Evolutionary conservation across 2,113 vertebrate genomes (phyloP), one percentile per base, ranked within the genome.

Genomic region (Colistium nudipinnis): DNA sequence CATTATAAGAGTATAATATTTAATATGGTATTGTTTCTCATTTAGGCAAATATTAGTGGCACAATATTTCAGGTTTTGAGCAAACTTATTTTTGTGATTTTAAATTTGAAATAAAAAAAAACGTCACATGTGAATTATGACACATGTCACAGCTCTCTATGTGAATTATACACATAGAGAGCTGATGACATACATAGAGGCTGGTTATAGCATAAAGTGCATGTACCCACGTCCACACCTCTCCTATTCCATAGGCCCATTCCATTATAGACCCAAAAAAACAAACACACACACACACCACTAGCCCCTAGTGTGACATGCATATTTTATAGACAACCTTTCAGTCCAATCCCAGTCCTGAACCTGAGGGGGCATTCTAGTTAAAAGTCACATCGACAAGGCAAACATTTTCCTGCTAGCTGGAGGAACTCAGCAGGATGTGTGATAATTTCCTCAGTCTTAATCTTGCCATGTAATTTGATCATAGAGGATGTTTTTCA

Each of bases 261-360:
- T 60, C 39, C 20, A n/a, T 31, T 31, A 7, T 31, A 61, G 68
- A 64, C 27, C 49, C 27, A 55, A 17, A 44, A 33, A 67, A 54
- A 48, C 48, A 57, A 48, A 7, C 45, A 67, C 57, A 72, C 61
- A 70, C 35, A 62, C 62, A 68, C 69, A 48, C 43, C 71, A 43
- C 74, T 28, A 38, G 49, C 65, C 69, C 74, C 78, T 22, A 39
- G 79, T 74, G 76, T 52, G 72, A 80, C 88, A 90, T 92, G 82
- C 87, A 92, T 90, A 92, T 92, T 92, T 90, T 90, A 91, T 92
- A 80, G 84, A 85, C 78, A 87, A 92, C 90, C 87, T 90, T 92
- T 90, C 82, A 85, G 87, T 90, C 67, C 78, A 78, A 80, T 89
- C 77, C 69, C 78, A 79, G 67, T 48, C 27, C 62, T 67, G 57